Percentiles rank a stretch among this genome's conserved stretches.
phyloP scores from a whole-genome alignment of 2,797 vertebrate species.

The Miopithecus talapoin region DNA sequence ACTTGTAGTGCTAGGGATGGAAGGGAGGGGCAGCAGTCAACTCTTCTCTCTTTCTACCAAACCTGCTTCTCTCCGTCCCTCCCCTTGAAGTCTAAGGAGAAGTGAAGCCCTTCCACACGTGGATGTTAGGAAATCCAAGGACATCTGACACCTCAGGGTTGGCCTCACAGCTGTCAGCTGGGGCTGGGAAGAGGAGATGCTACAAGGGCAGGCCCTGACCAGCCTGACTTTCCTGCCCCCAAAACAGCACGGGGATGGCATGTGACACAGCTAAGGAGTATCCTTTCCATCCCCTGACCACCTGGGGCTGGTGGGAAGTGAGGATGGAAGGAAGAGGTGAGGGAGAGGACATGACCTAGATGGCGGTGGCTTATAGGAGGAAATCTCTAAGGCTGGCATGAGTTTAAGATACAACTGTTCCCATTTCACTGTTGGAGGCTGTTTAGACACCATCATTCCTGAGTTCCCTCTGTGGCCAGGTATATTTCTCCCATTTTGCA shows the following conservation, averaged over 20 bases:
- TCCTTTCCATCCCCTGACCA: not conserved
- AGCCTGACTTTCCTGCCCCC: not conserved
- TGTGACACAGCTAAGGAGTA: not conserved
- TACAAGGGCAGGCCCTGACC: fast-evolving
- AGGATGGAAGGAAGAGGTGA: not conserved
- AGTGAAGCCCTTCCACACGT: not conserved
- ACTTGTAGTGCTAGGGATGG: not conserved
- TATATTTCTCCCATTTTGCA: not conserved
- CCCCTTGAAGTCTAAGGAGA: not conserved
- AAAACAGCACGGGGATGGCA: not conserved
- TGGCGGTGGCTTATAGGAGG: fast-evolving
- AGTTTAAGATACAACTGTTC: not conserved
- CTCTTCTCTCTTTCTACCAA: not conserved
- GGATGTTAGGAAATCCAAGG: not conserved
- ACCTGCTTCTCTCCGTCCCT: not conserved
- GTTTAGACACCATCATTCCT: fast-evolving
- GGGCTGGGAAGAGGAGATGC: fast-evolving
- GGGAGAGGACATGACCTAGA: not conserved
- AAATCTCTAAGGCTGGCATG: not conserved
- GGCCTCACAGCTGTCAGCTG: not conserved
- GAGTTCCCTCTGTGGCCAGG: not conserved
- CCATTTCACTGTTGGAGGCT: fast-evolving
- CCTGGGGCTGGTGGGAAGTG: not conserved
- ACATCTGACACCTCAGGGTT: not conserved
- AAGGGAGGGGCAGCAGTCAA: not conserved